Base-by-base conservation (phyloP, 2,113 vertebrate genomes). In the Grantiella picta region DNA sequence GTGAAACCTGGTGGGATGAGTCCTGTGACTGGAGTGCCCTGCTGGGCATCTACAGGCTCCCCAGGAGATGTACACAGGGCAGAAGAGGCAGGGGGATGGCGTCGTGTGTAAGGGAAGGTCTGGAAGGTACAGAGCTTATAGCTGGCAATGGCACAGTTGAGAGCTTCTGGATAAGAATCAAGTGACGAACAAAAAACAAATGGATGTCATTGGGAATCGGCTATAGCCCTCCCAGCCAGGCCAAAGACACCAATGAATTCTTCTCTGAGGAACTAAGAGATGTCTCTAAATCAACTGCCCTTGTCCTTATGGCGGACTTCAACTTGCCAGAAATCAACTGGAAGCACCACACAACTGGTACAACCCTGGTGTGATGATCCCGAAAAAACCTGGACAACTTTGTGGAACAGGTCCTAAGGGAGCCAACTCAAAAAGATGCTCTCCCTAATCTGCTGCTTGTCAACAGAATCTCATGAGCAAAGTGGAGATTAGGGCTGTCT, bases 231-330 rank as follows among this genome's bases (percentile, higher is more conserved):
- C 22, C 17, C 33, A 54, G 38, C 2, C 47, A 54, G 18, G 22
- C 54, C 0, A 3, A 45, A 3, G 7, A 64, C 0, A 1, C 5
- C 14, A 15, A 3, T 27, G 8, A 54, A 47, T 29, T 65, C 23
- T 33, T 38, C 42, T 75, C 7, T 13, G 10, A 75, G 12, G 10
- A 56, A 65, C 3, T 29, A 49, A 49, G 19, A 8, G 24, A 40
- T n/a, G 20, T 12, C 3, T 57, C 60, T 3, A 85, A 11, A 6
- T 25, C 31, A 66, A 31, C 13, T 40, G 7, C 20, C 29, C 20
- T 25, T 66, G 31, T 29, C 22, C 13, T 49, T 57, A 49, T 1
- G 3, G 15, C 8, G 7, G 29, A 57, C 20, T 42, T 75, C 50
- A 85, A 15, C 29, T 29, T 42, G 15, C 16, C 42, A 66, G 24